phyloP scores from a whole-genome alignment of 2,113 vertebrate species.

The Gasterosteus nipponicus region DNA sequence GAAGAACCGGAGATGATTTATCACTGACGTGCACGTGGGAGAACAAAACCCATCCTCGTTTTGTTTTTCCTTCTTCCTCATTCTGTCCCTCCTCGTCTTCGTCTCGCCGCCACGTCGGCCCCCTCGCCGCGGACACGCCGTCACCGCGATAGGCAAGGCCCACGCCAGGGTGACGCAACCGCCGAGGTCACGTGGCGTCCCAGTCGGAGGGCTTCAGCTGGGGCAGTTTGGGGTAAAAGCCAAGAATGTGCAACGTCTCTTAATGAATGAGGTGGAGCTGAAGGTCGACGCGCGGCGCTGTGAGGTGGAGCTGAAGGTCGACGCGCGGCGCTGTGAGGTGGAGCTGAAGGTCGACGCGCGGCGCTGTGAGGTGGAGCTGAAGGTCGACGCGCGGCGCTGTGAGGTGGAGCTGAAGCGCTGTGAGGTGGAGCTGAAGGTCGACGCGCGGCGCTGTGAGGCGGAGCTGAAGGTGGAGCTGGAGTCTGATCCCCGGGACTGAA shows the following conservation, averaged over 20 bases:
- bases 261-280: slow-evolving; percentile 28
- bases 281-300: no score
- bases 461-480: no score
- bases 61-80: slow-evolving; percentile 35
- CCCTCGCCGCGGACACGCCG: slow-evolving; percentile 28
- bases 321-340: no score
- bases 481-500: no score
- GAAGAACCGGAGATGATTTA: slow-evolving; percentile 6
- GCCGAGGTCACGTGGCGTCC: slow-evolving; percentile 47
- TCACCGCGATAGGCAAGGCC: slow-evolving; percentile 28
- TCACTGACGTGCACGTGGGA: slow-evolving; percentile 11
- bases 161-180: slow-evolving; percentile 43
- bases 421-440: no score
- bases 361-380: no score
- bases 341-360: no score
- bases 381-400: not conserved
- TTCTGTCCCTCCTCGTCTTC: slow-evolving; percentile 38
- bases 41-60: slow-evolving; percentile 18
- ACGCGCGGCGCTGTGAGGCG: no score
- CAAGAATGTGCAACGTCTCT: not conserved
- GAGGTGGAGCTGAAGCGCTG: not conserved
- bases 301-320: no score
- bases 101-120: slow-evolving; percentile 17
- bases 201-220: slow-evolving; percentile 19
- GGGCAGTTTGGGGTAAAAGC: slow-evolving; percentile 3